Conservation (phyloP, 2,888 invertebrate species). For the Ommatoiulus sabulosus region DNA sequence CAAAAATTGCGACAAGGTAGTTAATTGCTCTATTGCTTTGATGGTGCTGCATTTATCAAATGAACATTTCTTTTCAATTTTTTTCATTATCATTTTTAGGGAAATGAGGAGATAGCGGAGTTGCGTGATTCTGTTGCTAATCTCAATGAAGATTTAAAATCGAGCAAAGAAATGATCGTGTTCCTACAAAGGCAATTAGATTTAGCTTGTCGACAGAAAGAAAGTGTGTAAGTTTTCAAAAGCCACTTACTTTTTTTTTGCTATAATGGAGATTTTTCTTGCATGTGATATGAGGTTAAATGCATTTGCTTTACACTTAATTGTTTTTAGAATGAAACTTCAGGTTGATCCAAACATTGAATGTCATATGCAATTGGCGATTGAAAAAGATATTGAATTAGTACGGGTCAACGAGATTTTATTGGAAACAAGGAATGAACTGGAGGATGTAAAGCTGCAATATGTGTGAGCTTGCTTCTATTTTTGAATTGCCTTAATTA, state of each 20-base stretch:
- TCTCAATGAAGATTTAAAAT: conserved; percentile 49
- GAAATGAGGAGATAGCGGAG: neutral
- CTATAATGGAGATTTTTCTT: neutral
- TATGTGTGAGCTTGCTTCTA: conserved; percentile 58
- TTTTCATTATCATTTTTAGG: conserved; percentile 38
- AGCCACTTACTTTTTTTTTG: neutral
- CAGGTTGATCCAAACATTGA: conserved; percentile 51
- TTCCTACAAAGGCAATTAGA: conserved; percentile 54
- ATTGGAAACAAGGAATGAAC: conserved; percentile 51
- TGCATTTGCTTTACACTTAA: neutral
- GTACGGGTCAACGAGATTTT: conserved; percentile 14
- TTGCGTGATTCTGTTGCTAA: neutral
- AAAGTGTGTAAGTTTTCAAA: conserved; percentile 52
- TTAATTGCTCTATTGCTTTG: neutral
- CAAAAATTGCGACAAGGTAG: conserved; percentile 54
- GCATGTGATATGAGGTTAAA: neutral
- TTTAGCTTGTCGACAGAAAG: conserved; percentile 55
- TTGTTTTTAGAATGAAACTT: conserved; percentile 51
- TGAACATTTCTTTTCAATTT: neutral
- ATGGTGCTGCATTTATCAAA: neutral
- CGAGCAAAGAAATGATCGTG: conserved; percentile 47
- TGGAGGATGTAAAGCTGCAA: conserved; percentile 59
- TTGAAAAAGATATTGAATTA: conserved; percentile 53
- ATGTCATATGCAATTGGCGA: conserved; percentile 55
- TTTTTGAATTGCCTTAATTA: neutral